Percentiles rank a stretch among this genome's conserved stretches.
phyloP scores from a whole-genome alignment of 2,113 vertebrate species.

The Pseudopipra pipra region DNA sequence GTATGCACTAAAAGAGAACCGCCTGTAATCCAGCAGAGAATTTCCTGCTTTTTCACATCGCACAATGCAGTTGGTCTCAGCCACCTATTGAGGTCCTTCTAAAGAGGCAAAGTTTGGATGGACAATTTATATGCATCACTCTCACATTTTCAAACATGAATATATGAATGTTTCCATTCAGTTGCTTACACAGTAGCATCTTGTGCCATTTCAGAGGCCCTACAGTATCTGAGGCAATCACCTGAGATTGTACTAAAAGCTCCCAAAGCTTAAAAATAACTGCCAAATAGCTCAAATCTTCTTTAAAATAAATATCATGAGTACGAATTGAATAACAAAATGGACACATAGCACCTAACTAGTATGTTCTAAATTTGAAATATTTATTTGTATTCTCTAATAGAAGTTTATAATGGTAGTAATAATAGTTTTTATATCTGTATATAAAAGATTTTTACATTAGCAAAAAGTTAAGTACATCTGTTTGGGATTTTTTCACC shows the following conservation, averaged over 20 bases:
- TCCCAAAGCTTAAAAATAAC: background rate
- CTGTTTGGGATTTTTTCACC: fast-evolving
- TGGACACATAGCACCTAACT: background rate
- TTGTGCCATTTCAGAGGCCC: background rate
- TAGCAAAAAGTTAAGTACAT: background rate
- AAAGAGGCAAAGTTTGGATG: background rate
- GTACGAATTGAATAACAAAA: background rate
- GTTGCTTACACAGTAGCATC: background rate
- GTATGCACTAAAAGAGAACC: background rate
- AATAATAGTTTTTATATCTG: background rate
- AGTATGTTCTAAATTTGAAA: background rate
- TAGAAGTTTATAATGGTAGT: background rate
- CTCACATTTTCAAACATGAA: background rate
- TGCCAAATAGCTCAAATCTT: background rate
- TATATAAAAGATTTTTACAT: background rate
- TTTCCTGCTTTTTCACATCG: background rate
- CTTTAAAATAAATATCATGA: background rate
- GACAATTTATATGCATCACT: background rate
- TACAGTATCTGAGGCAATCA: background rate
- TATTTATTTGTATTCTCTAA: background rate
- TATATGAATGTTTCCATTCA: background rate
- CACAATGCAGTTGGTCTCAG: background rate
- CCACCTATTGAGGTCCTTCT: background rate
- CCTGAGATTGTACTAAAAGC: background rate
- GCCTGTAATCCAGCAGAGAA: background rate